Evolutionary conservation across 2,797 vertebrate species (phyloP).

Genomic region (Phylloscopus collybita): DNA sequence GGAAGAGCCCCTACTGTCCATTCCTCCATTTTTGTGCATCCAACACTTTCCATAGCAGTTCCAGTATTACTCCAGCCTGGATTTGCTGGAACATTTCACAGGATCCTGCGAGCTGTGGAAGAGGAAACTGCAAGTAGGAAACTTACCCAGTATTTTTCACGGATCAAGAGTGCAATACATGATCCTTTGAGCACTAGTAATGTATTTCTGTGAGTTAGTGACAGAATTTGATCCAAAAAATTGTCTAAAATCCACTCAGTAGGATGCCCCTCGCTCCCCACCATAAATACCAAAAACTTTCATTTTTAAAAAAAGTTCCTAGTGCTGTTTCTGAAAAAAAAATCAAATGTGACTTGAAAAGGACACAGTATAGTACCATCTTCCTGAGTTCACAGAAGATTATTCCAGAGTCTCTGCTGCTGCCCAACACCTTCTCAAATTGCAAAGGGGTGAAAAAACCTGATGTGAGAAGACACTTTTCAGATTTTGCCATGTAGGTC

Average conservation of each 20-base stretch:
- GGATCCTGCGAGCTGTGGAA: not conserved
- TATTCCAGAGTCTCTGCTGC: not conserved
- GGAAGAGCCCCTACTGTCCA: not conserved
- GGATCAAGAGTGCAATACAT: not conserved
- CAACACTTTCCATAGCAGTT: not conserved
- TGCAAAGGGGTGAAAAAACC: not conserved
- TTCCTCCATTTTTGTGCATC: not conserved
- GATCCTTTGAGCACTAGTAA: not conserved
- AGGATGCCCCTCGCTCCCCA: rapidly evolving
- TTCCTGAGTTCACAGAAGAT: not conserved
- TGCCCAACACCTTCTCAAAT: not conserved
- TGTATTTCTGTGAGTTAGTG: not conserved
- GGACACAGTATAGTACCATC: not conserved
- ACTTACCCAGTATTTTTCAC: not conserved
- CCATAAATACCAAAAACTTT: not conserved
- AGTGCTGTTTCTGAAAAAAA: not conserved
- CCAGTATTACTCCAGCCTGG: not conserved
- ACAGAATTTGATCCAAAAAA: not conserved
- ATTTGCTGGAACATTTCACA: not conserved
- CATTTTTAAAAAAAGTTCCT: not conserved
- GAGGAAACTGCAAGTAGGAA: not conserved
- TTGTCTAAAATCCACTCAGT: not conserved
- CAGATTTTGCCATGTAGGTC: not conserved
- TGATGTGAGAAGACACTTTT: not conserved
- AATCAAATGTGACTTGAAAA: not conserved